Conservation (phyloP, 2,797 vertebrate species). For the Siniperca scherzeri region DNA sequence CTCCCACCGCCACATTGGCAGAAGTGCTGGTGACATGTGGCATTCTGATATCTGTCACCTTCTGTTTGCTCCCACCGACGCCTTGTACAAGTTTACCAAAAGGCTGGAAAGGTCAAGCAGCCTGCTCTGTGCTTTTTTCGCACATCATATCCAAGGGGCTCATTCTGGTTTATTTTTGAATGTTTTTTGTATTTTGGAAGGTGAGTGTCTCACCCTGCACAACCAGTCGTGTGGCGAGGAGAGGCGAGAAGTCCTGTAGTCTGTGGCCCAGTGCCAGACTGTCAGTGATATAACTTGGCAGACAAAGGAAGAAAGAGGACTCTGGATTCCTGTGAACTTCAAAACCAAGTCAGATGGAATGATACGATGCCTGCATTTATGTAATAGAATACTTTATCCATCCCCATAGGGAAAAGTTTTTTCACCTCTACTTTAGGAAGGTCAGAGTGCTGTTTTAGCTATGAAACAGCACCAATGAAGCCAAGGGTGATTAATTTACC, state of each 20-base stretch:
- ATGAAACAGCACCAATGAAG: neutral
- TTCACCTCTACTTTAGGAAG: slow-evolving; percentile 5
- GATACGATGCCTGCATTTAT: slow-evolving; percentile 10
- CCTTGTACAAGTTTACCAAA: slow-evolving; percentile 77
- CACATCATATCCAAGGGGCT: slow-evolving; percentile 72
- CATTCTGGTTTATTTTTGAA: slow-evolving; percentile 60
- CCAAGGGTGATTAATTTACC: neutral
- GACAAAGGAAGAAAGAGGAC: slow-evolving; percentile 42
- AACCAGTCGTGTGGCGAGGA: slow-evolving; percentile 50
- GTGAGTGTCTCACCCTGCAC: slow-evolving; percentile 61
- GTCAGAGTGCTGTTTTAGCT: slow-evolving; percentile 8
- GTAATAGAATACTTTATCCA: neutral
- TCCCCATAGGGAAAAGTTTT: neutral
- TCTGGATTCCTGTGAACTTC: slow-evolving; percentile 29
- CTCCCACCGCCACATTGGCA: slow-evolving; percentile 65
- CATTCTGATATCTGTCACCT: slow-evolving; percentile 84
- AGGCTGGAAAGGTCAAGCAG: slow-evolving; percentile 78
- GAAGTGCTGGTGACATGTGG: slow-evolving; percentile 74
- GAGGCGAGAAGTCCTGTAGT: slow-evolving; percentile 39
- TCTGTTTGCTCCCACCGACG: slow-evolving; percentile 66
- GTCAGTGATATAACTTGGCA: slow-evolving; percentile 59
- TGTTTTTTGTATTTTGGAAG: slow-evolving; percentile 66
- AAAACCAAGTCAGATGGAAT: slow-evolving; percentile 29
- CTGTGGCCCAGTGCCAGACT: slow-evolving; percentile 59
- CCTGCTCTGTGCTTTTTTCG: slow-evolving; percentile 61